A percentile compares a stretch with the other conserved stretches of the same genome.
Conservation (phyloP, 30 jellyfish, hydroid and myxozoan species). For the Chironex yamaguchii region DNA sequence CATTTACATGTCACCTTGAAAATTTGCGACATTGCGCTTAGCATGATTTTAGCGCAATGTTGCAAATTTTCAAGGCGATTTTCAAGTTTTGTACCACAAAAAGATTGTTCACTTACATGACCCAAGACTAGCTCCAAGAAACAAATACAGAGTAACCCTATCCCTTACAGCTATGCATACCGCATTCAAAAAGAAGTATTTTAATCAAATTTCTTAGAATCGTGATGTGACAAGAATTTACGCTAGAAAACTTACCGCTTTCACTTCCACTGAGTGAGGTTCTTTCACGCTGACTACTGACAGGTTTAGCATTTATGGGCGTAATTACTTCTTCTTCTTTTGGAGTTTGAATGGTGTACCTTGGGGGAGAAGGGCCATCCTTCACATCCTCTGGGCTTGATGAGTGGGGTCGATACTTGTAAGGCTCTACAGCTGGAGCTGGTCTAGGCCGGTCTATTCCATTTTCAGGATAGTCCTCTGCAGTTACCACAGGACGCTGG, state of each 20-base stretch:
- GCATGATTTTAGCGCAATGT: too few relatives aligned
- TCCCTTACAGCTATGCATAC: too few relatives aligned
- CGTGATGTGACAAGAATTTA: too few relatives aligned
- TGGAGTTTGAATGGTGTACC: not conserved
- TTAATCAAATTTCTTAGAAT: too few relatives aligned
- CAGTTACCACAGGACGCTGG: not conserved
- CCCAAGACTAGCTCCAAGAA: too few relatives aligned
- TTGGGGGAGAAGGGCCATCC: not conserved
- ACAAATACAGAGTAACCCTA: too few relatives aligned
- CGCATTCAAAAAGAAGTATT: too few relatives aligned
- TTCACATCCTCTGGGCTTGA: not conserved
- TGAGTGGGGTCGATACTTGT: not conserved
- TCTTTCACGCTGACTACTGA: not conserved
- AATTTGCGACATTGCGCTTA: too few relatives aligned
- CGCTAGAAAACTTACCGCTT: not conserved
- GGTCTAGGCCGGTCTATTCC: not conserved
- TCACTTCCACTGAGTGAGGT: not conserved
- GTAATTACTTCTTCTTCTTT: not conserved
- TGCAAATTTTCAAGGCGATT: too few relatives aligned
- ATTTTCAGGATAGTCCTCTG: not conserved
- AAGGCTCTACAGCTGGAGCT: not conserved
- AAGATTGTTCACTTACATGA: too few relatives aligned
- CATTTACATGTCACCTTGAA: too few relatives aligned
- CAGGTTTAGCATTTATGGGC: not conserved
- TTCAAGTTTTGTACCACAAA: too few relatives aligned